Evolutionary conservation across 2,113 vertebrate genomes (phyloP), one percentile per base, ranked within the genome.

Genomic region (Neogobius melanostomus): DNA sequence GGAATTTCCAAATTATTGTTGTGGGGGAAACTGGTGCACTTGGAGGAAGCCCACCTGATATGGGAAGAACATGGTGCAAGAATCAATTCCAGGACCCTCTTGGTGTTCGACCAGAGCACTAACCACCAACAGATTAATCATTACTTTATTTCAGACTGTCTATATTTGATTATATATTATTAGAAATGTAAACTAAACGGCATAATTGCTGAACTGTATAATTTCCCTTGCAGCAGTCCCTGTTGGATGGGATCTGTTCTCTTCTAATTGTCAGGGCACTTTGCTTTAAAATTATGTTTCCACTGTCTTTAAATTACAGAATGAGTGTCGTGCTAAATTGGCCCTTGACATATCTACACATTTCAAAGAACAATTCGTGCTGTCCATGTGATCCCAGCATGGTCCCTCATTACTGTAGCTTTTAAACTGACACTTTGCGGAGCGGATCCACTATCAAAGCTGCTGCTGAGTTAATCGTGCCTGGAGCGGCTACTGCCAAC

Each of bases 321-420:
- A 64, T 52, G 44, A 72, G 28, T 11, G 54, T 61, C 45, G 52
- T 36, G 52, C 17, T 65, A 49, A 72, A 81, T 48, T 56, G 69
- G 70, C 45, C 61, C 69, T 72, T 4, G 14, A 70, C 59, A 16
- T 21, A 36, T 21, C 54, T 59, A 53, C 76, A 77, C 59, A 82
- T 79, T 78, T 69, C 47, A 42, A 67, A 59, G 59, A 68, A 10
- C 73, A 71, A 6, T 68, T 72, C 53, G 63, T 72, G 43, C 65
- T 72, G 68, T 82, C 71, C 56, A 56, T 51, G 61, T 77, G 75
- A 79, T 63, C 64, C 17, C 77, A 56, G 61, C 80, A 53, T 75
- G 81, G 69, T 64, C 66, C 46, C 78, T 74, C 86, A 80, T 85
- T 78, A 87, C 57, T 61, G 70, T 65, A 64, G 62, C 48, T 65